These are phyloP conservation scores for Metridium senile DNA, from an alignment of 92 coral and sea anemone genomes.

Conservation along the genomic window DNA sequence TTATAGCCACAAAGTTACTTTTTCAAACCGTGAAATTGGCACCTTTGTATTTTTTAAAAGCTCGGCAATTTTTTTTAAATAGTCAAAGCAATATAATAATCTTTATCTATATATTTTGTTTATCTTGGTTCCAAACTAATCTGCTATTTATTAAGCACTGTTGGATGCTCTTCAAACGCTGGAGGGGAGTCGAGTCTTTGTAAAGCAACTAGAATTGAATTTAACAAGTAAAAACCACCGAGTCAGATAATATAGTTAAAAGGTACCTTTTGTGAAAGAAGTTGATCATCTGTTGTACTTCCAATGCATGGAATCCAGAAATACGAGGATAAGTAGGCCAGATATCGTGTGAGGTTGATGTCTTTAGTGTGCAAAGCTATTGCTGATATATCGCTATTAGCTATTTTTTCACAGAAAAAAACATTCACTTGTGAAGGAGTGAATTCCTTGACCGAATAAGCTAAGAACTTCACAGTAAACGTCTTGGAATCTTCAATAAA, in stretches of 20 bases:
- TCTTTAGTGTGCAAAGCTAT: constrained; percentile 57
- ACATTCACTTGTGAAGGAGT: constrained; percentile 45
- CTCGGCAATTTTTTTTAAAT: no score
- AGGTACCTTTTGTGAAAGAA: constrained; percentile 69
- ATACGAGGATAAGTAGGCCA: constrained; percentile 69
- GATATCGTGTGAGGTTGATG: constrained; percentile 37
- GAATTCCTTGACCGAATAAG: constrained; percentile 34
- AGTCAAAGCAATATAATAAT: not conserved
- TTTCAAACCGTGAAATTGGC: not conserved
- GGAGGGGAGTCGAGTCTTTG: constrained; percentile 1
- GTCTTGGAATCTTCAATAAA: not conserved
- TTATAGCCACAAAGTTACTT: not conserved
- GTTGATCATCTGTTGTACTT: constrained; percentile 45
- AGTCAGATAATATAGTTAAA: not conserved
- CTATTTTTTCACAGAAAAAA: constrained; percentile 52
- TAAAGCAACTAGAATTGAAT: not conserved
- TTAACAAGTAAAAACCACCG: constrained; percentile 1
- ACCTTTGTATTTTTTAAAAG: no score
- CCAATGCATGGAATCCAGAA: constrained; percentile 68
- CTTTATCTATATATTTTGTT: not conserved
- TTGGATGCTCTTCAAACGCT: not conserved
- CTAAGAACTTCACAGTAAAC: constrained; percentile 18
- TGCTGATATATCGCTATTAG: constrained; percentile 54
- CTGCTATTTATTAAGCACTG: not conserved
- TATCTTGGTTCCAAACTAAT: not conserved